phyloP scores from a whole-genome alignment of 2,888 invertebrate genomes.

The Tinea semifulvella region DNA sequence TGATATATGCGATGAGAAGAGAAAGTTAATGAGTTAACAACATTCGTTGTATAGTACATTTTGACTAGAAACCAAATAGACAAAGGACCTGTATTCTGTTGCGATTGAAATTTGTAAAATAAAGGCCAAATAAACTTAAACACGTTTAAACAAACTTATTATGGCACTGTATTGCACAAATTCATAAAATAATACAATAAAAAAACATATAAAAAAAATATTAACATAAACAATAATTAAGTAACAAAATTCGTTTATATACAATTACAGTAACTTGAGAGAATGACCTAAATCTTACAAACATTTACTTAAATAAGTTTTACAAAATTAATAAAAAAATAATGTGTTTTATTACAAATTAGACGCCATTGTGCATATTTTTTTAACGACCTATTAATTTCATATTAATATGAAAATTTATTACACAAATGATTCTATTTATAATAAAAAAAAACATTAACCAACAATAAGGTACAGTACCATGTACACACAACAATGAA shows the following conservation, averaged over 20 bases:
- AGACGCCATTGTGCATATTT: no score
- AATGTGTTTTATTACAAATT: neutral
- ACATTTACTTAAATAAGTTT: no score
- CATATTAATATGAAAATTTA: no score
- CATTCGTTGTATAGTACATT: conserved; percentile 2
- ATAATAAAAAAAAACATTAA: no score
- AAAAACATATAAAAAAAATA: neutral
- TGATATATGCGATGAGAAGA: no score
- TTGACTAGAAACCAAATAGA: conserved; percentile 6
- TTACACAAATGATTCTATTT: no score
- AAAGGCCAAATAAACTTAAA: neutral
- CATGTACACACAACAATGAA: no score
- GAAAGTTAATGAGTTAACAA: no score
- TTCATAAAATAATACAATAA: neutral
- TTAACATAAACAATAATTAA: neutral
- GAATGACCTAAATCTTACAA: conserved; percentile 6
- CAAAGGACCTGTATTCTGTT: conserved; percentile 7
- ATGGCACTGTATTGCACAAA: conserved; percentile 10
- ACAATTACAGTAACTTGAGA: neutral
- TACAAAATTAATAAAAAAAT: neutral
- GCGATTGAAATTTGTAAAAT: conserved; percentile 1
- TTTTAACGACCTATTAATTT: no score
- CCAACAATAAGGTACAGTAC: no score
- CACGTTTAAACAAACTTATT: neutral
- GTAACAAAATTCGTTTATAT: neutral